Evolutionary conservation across 1,140 invertebrate genomes (phyloP), one percentile per base, ranked within the genome.

Genomic region (Pararge aegeria): DNA sequence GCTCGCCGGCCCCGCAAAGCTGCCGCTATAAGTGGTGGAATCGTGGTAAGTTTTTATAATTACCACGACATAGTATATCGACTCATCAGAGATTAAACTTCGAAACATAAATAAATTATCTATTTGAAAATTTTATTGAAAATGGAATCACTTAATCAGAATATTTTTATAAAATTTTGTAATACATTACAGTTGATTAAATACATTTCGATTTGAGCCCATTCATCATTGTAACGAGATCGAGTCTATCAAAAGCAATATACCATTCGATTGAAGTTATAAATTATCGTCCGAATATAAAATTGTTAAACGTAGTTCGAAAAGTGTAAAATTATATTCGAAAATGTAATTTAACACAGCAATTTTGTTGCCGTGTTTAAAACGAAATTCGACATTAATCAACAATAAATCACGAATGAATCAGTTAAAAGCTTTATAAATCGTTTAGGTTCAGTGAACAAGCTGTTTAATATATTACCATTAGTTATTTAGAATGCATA

Each of bases 381-480:
- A 73, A 53, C 48, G 66, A 62, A 54, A 64, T 74, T 48, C 67
- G 50, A 55, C 66, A 68, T 66, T 62, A 40, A 40, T 40, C 30
- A 34, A 34, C 30, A 12, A 34, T 34, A 34, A 72, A 75, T 66
- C 63, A 67, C 51, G 64, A 61, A 42, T 38, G 60, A 66, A 69
- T 66, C 58, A 55, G 58, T 34, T 57, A 60, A 70, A 69, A 75
- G 70, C 66, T 68, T 71, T 74, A 60, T 62, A 62, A 54, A 59
- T 71, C 74, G 48, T 44, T 24, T 40, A 57, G 55, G 46, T 27
- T 57, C 55, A 50, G 20, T 51, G 16, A 27, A 57, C 16, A 19
- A 40, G 4, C 38, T 40, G 5, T 40, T 40, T 40, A 40, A 16
- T 40, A 16, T 10, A 40, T 40, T 40, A 16, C 12, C 13, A 5